Base-by-base conservation (phyloP, 2,797 vertebrate genomes). In the Glyptemys insculpta region DNA sequence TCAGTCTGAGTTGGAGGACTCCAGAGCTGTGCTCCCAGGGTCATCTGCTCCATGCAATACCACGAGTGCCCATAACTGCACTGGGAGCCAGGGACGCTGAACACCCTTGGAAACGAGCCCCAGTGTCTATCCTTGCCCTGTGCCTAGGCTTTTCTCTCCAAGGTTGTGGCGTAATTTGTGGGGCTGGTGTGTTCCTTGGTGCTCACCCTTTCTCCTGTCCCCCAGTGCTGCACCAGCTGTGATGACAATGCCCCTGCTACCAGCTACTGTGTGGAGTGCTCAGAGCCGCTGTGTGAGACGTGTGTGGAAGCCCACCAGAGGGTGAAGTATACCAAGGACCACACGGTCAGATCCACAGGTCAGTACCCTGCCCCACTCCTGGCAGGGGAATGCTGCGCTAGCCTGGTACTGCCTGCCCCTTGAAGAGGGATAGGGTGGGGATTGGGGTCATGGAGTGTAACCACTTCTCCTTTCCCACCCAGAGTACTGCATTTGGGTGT, bases 311-410 rank as follows among this genome's bases (percentile, higher is more conserved):
- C 99, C 1, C 99, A 99, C 88, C 98, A 98, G 89, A 96, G 99
- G 25, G 99, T 99, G 76, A 98, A 99, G 86, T 98, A 99, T 96
- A 99, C 99, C 59, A 98, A 98, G 92, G 98, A 98, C 90, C 99
- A 99, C 95, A 98, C 98, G 0, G 97, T 98, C 49, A 95, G 94
- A 27, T 97, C 98, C 57, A 96, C 97, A 44, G 98, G 98, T 98
- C 94, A 0, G 91, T 79, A 15, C 57, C 14, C 57, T 31, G 12
- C 29, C 57, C n/a, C 29, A n/a, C 19, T 23, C 18, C 8, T 11
- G 16, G 44, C 3, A 56, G 18, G 53, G 47, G 10, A 12, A 3
- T 8, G 8, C 27, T 15, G 47, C 29, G 14, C 14, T 79, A 34
- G 18, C 78, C 23, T 56, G 44, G 10, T 47, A 79, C 14, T 18